Conservation (phyloP, 1,140 invertebrate genomes). For the Drosophila rhopaloa region DNA sequence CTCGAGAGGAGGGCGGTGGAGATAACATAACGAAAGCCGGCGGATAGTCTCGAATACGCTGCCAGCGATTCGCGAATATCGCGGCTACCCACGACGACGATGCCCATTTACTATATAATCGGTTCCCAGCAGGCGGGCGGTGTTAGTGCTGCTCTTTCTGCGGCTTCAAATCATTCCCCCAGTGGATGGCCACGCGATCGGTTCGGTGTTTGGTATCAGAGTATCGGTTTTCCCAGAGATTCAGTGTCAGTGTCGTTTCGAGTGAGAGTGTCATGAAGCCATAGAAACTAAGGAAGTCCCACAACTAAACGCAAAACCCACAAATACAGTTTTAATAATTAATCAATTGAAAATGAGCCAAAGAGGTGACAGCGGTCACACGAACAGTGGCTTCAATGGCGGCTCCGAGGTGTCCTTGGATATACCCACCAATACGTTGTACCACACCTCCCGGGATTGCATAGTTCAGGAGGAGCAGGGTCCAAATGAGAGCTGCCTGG, state of each 20-base stretch:
- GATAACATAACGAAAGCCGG: slow-evolving; percentile 70
- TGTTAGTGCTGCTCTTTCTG: slow-evolving; percentile 53
- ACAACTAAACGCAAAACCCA: slow-evolving; percentile 14
- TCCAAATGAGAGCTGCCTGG: slow-evolving; percentile 33
- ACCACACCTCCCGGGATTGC: slow-evolving; percentile 75
- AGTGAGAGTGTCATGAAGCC: slow-evolving; percentile 67
- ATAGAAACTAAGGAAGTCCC: slow-evolving; percentile 31
- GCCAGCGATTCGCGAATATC: slow-evolving; percentile 43
- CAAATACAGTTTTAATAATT: background rate
- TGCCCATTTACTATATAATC: slow-evolving; percentile 70
- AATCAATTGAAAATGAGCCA: slow-evolving; percentile 27
- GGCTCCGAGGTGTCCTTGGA: slow-evolving; percentile 76
- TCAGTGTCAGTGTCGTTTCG: slow-evolving; percentile 6
- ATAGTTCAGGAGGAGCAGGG: slow-evolving; percentile 66
- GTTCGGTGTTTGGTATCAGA: slow-evolving; percentile 5
- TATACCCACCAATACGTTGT: slow-evolving; percentile 75
- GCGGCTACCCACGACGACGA: slow-evolving; percentile 44
- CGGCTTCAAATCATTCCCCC: slow-evolving; percentile 62
- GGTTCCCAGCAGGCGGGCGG: slow-evolving; percentile 63
- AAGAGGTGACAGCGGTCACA: slow-evolving; percentile 59
- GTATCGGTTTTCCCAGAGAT: slow-evolving; percentile 17
- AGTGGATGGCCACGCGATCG: slow-evolving; percentile 57
- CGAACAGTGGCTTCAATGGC: slow-evolving; percentile 55
- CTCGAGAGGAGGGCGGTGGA: slow-evolving; percentile 3
- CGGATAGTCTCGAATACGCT: slow-evolving; percentile 70